Percentiles rank a stretch among this genome's conserved stretches.
Evolutionary conservation across 2,797 vertebrate genomes (phyloP).

Genomic region (Cossypha polioptera): DNA sequence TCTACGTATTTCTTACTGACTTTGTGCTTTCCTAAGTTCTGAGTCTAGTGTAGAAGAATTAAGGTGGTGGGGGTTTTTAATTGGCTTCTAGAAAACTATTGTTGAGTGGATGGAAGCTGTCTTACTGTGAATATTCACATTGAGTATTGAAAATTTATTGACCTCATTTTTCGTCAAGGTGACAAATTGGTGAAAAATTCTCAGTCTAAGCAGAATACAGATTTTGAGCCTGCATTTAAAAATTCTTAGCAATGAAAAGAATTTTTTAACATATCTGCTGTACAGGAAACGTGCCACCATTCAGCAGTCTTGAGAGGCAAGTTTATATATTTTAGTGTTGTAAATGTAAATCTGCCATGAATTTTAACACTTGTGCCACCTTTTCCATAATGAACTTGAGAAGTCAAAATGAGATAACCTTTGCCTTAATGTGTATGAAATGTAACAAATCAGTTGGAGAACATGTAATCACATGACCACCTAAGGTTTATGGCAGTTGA

Average conservation of each 20-base stretch:
- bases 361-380: not conserved
- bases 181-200: not conserved
- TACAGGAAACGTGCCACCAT: not conserved
- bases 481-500: not conserved
- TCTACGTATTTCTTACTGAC: not conserved
- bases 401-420: not conserved
- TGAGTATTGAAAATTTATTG: not conserved
- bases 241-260: not conserved
- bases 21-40: not conserved
- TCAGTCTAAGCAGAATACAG: not conserved
- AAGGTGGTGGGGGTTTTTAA: not conserved
- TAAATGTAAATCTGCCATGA: not conserved
- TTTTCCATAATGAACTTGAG: not conserved
- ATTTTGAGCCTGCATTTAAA: not conserved
- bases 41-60: not conserved
- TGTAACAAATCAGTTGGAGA: not conserved
- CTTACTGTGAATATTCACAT: not conserved
- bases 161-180: not conserved
- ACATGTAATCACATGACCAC: not conserved
- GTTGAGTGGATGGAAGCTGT: not conserved
- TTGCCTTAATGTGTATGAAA: not conserved
- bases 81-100: not conserved
- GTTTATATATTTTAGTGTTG: not conserved
- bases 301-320: not conserved
- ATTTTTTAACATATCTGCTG: accelerated